These are phyloP conservation scores for Pyrrhia umbra DNA, from an alignment of 2,888 invertebrate species.

Conservation along the genomic window DNA sequence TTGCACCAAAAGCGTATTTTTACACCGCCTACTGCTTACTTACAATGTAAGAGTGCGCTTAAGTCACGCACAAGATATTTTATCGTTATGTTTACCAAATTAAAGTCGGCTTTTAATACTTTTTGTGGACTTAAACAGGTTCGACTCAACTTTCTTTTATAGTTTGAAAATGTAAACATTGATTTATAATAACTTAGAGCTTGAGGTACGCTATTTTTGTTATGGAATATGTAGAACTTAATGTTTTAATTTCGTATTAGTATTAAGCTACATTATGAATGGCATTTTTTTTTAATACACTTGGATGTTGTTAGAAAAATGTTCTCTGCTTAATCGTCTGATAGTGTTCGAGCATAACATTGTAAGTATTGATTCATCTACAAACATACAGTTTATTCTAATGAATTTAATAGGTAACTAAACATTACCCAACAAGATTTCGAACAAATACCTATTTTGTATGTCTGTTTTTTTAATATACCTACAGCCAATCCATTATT, in stretches of 20 bases:
- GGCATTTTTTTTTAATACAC: no score
- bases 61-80: slow-evolving; percentile 69
- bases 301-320: no score
- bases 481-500: no score
- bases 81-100: slow-evolving; percentile 69
- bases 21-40: slow-evolving; percentile 33
- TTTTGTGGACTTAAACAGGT: slow-evolving; percentile 59
- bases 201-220: slow-evolving; percentile 32
- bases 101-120: slow-evolving; percentile 59
- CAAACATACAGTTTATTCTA: no score
- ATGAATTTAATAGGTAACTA: no score
- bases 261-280: background rate
- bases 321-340: no score
- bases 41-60: slow-evolving; percentile 64
- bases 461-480: no score
- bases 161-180: slow-evolving; percentile 50
- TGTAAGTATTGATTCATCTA: no score
- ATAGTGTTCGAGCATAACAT: no score
- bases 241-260: slow-evolving; percentile 12
- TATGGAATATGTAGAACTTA: background rate
- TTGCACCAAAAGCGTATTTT: slow-evolving; percentile 49
- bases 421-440: no score
- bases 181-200: slow-evolving; percentile 46
- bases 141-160: slow-evolving; percentile 57
- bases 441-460: no score